Conservation (phyloP, 35 echinoderm and acorn worm species). For the Heliocidaris tuberculata region DNA sequence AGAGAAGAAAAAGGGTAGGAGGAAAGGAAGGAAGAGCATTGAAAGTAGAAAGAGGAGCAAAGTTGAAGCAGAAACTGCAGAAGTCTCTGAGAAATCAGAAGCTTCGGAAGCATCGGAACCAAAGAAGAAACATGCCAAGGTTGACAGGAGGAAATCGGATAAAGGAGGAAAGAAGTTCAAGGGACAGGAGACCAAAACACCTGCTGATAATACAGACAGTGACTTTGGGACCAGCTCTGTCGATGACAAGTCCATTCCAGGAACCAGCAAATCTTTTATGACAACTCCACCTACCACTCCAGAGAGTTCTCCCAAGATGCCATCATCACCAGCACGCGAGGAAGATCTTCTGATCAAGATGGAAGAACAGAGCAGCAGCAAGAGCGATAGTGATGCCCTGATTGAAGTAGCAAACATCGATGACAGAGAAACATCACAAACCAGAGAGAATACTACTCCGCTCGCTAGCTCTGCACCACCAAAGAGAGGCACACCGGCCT, state of each 20-base stretch:
- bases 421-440: slow-evolving; percentile 41
- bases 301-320: slow-evolving; percentile 63
- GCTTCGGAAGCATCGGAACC: slow-evolving; percentile 41
- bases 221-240: slow-evolving; percentile 8
- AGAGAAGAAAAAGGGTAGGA: slow-evolving; percentile 39
- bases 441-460: background rate
- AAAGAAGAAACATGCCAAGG: slow-evolving; percentile 52
- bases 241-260: slow-evolving; percentile 20
- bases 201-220: slow-evolving; percentile 20
- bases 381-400: slow-evolving; percentile 85
- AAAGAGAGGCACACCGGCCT: background rate
- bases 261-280: slow-evolving; percentile 35
- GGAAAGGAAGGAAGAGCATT: slow-evolving; percentile 49
- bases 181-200: slow-evolving; percentile 6
- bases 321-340: slow-evolving; percentile 68
- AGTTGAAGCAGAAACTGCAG: slow-evolving; percentile 36
- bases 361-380: slow-evolving; percentile 66
- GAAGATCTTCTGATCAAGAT: slow-evolving; percentile 39
- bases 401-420: slow-evolving; percentile 72
- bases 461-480: background rate
- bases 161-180: slow-evolving; percentile 7
- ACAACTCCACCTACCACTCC: slow-evolving; percentile 93
- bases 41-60: slow-evolving; percentile 53
- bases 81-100: slow-evolving; percentile 43
- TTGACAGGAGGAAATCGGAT: slow-evolving; percentile 45